Conservation (phyloP, 2,113 vertebrate genomes). For the Antechinus flavipes region DNA sequence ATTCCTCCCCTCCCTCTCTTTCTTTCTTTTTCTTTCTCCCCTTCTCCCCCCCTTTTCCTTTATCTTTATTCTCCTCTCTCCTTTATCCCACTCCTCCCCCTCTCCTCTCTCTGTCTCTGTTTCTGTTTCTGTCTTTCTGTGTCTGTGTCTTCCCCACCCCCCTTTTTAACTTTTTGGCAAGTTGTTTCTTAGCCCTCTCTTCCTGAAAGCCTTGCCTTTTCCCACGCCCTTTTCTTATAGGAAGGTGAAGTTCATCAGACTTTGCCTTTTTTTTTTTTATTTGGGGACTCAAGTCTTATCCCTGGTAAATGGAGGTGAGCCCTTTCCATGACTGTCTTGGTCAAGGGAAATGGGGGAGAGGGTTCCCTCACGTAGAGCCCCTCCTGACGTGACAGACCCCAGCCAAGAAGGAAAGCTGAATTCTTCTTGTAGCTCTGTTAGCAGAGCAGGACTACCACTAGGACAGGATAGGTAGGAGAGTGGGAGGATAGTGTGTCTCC, state of each 20-base stretch:
- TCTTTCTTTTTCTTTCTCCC: neutral
- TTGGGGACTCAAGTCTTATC: slow-evolving; percentile 12
- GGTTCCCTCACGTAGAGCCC: neutral
- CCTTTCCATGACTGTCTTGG: neutral
- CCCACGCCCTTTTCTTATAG: slow-evolving; percentile 23
- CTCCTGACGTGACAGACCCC: neutral
- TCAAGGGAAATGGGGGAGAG: neutral
- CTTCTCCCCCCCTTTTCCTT: neutral
- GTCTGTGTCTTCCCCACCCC: neutral
- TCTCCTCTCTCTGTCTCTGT: neutral
- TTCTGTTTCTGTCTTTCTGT: neutral
- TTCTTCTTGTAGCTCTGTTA: neutral
- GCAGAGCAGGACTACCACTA: neutral
- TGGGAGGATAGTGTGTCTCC: no score
- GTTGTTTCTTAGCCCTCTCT: slow-evolving; percentile 32
- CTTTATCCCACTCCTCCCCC: neutral
- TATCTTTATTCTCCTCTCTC: neutral
- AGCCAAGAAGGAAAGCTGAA: neutral
- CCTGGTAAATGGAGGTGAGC: slow-evolving; percentile 3
- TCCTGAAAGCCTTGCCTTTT: slow-evolving; percentile 32
- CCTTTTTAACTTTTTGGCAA: neutral
- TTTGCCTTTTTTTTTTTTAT: slow-evolving; percentile 33
- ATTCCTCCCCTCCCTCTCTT: neutral
- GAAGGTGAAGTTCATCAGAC: slow-evolving; percentile 31
- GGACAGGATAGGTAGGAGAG: no score